These are phyloP conservation scores for Cavia porcellus DNA, from an alignment of 2,113 vertebrate genomes.

Conservation along the genomic window DNA sequence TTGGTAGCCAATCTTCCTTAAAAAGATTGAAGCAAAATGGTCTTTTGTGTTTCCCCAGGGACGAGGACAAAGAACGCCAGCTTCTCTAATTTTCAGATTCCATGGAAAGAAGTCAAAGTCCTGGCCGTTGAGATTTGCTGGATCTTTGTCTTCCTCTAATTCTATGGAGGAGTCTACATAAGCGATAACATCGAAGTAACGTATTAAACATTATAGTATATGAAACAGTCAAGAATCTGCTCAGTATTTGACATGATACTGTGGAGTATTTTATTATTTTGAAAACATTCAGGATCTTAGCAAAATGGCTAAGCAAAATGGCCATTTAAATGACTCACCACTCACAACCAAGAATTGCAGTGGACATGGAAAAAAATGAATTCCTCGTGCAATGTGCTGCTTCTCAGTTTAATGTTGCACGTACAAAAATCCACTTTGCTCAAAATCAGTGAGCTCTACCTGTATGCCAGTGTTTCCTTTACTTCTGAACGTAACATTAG, in stretches of 20 bases:
- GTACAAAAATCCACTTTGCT: accelerated
- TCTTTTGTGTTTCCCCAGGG: neutral
- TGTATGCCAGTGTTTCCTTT: neutral
- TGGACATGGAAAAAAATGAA: neutral
- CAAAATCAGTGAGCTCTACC: neutral
- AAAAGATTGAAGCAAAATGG: neutral
- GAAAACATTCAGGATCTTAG: neutral
- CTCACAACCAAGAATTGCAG: neutral
- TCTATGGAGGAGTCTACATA: neutral
- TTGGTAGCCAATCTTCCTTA: neutral
- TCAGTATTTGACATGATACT: neutral
- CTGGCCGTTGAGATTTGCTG: neutral
- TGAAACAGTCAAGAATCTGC: neutral
- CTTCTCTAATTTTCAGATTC: constrained; percentile 22
- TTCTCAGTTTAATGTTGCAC: neutral
- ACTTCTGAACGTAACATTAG: neutral
- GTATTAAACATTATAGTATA: neutral
- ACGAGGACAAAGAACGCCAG: neutral
- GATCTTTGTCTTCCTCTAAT: neutral
- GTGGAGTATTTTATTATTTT: constrained; percentile 15
- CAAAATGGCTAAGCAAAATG: neutral
- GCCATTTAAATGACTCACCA: neutral
- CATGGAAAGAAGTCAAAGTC: neutral
- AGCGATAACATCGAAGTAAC: neutral
- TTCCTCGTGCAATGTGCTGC: neutral